These are phyloP conservation scores for Columba livia DNA, from an alignment of 2,113 vertebrate genomes.

Conservation along the genomic window DNA sequence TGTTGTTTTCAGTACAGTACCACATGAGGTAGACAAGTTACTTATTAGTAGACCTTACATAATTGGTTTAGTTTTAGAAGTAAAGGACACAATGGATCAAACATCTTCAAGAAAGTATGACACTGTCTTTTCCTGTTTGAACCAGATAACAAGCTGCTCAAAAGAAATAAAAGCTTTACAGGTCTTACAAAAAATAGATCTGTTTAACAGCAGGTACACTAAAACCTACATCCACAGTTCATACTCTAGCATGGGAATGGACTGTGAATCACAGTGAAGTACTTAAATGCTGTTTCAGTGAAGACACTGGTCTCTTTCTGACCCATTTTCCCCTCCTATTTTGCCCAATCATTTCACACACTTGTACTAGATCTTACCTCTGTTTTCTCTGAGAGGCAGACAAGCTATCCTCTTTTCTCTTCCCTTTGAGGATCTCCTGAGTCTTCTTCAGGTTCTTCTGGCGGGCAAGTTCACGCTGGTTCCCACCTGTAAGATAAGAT, in stretches of 20 bases:
- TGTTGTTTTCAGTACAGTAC: background rate
- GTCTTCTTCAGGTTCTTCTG: conserved; percentile 82
- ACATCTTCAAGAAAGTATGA: background rate
- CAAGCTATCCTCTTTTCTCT: conserved; percentile 79
- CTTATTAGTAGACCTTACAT: background rate
- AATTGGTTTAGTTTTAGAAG: background rate
- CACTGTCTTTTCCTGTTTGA: background rate
- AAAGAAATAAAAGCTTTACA: background rate
- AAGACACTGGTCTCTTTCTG: background rate
- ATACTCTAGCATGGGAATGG: background rate
- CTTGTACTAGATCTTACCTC: conserved; percentile 45
- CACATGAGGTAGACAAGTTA: background rate
- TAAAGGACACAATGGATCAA: background rate
- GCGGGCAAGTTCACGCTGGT: conserved; percentile 80
- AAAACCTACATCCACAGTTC: background rate
- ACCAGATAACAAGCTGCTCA: background rate
- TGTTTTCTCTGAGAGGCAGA: conserved; percentile 79
- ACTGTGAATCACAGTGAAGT: background rate
- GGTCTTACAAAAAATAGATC: background rate
- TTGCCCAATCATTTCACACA: background rate
- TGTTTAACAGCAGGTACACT: background rate
- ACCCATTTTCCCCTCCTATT: background rate
- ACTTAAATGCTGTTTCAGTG: background rate
- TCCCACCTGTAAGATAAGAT: conserved; percentile 66
- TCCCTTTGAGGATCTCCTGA: conserved; percentile 79